phyloP scores from a whole-genome alignment of 2,113 vertebrate genomes.

The Galeopterus variegatus region DNA sequence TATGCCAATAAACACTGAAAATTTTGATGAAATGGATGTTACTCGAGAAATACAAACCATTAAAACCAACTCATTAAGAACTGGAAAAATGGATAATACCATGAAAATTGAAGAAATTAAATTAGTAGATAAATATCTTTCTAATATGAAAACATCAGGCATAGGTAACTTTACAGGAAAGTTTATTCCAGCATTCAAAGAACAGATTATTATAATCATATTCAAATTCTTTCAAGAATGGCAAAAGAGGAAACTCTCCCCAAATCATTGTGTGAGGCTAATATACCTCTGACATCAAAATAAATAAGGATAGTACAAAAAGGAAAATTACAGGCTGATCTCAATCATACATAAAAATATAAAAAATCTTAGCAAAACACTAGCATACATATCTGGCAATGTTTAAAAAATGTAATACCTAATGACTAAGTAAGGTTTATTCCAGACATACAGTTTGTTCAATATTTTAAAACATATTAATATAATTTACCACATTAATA shows the following conservation, averaged over 20 bases:
- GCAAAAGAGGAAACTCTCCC: not conserved
- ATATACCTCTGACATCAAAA: not conserved
- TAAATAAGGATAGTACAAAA: not conserved
- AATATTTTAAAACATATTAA: not conserved
- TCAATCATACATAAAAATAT: not conserved
- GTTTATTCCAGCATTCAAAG: not conserved
- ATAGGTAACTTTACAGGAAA: conserved; percentile 3
- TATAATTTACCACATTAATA: not conserved
- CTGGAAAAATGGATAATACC: not conserved
- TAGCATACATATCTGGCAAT: not conserved
- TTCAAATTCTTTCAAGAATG: conserved; percentile 31
- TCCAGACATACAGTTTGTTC: not conserved
- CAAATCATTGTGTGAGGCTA: not conserved
- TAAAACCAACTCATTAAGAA: conserved; percentile 42
- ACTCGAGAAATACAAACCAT: conserved; percentile 56
- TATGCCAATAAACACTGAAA: conserved; percentile 21
- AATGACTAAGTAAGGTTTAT: conserved; percentile 17
- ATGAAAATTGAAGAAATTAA: conserved; percentile 19
- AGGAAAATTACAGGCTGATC: not conserved
- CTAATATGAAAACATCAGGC: conserved; percentile 39
- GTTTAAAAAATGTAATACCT: not conserved
- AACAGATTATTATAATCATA: conserved; percentile 8
- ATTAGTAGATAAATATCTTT: not conserved
- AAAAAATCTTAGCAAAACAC: conserved; percentile 30
- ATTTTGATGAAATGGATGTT: not conserved